Base-by-base conservation (phyloP, 2,888 invertebrate species). In the Phyllotreta striolata region DNA sequence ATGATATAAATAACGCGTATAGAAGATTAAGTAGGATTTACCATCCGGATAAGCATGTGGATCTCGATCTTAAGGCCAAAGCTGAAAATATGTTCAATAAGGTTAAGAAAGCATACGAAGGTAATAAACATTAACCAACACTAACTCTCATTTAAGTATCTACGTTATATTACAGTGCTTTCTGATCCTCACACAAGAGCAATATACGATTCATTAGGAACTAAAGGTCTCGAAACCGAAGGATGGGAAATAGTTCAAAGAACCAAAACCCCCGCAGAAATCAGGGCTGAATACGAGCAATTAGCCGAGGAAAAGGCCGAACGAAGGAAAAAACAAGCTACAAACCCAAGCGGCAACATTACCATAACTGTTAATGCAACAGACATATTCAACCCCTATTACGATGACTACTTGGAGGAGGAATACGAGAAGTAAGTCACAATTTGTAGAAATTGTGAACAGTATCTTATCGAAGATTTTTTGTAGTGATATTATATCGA, bases 21-120 rank as follows among this genome's bases (percentile, higher is more conserved):
- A 88, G 97, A 66, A 88, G 92, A 58, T 88, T 96, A 61, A 97
- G 97, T 73, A 89, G 91, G 70, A 88, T 96, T 74, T 98, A 96
- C 78, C 99, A 99, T 81, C 98, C 99, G 0, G 98, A 99, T 78
- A 97, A 98, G 82, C 98, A 99, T 82, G 84, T 87, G 9, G 92
- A 96, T 76, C 89, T 91, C 0, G 86, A 85, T 0, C 88, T 89
- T 72, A 95, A 96, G 80, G 89, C 88, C 76, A 92, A 95, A 83
- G 98, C 98, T 0, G 96, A 97, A 81, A 83, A 90, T 66, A 85
- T 98, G 75, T 99, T 99, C 79, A 94, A 93, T 79, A 92, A 94
- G 80, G 91, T 93, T 0, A 96, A 97, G 79, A 90, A 89, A 75
- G 98, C 98, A 0, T 95, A 98, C 82, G 96, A 98, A 87, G 88